Evolutionary conservation across 2,797 vertebrate species (phyloP).

Genomic region (Nannoperca obscura): DNA sequence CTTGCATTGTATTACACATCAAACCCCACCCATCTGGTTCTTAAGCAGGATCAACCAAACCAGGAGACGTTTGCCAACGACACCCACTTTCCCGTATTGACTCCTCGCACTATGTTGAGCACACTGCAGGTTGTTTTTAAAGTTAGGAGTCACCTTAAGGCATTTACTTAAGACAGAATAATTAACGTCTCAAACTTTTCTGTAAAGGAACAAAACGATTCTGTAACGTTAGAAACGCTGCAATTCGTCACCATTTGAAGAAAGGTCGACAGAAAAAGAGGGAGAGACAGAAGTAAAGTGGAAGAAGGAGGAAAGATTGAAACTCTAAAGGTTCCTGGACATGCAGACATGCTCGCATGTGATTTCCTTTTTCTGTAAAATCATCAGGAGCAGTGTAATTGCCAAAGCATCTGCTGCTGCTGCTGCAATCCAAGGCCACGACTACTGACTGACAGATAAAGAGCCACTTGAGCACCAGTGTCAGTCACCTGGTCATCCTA

Average conservation of each 20-base stretch:
- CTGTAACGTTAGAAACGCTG: background rate
- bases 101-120: background rate
- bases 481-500: conserved; percentile 55
- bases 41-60: conserved; percentile 32
- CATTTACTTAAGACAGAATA: background rate
- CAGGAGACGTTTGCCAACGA: conserved; percentile 53
- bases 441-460: conserved; percentile 46
- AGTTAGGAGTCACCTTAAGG: conserved; percentile 12
- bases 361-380: conserved; percentile 57
- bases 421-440: conserved; percentile 38
- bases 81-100: conserved; percentile 26
- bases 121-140: background rate
- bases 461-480: conserved; percentile 45
- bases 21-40: conserved; percentile 45
- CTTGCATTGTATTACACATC: conserved; percentile 18
- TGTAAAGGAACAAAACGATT: background rate
- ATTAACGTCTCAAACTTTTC: background rate
- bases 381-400: conserved; percentile 51
- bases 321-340: conserved; percentile 25
- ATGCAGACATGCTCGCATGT: conserved; percentile 36
- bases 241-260: background rate
- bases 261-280: background rate
- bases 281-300: background rate
- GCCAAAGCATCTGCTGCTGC: conserved; percentile 57
- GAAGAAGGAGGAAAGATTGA: conserved; percentile 3